Evolutionary conservation across 2,113 vertebrate genomes (phyloP).

Genomic region (Thermophis baileyi): DNA sequence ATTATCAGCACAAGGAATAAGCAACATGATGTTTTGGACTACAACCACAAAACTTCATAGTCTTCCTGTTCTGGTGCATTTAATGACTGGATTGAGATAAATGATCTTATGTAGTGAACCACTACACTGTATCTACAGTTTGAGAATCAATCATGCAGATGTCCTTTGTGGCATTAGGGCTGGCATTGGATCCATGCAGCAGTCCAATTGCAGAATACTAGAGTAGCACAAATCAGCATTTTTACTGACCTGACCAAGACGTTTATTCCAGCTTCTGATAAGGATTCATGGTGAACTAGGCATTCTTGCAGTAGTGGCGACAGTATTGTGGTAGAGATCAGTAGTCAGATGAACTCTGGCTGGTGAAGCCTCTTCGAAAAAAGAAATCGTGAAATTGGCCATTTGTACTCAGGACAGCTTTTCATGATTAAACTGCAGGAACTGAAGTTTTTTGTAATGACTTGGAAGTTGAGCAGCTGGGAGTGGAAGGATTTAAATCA

Average conservation of each 20-base stretch:
- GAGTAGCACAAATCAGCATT: neutral
- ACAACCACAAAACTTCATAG: neutral
- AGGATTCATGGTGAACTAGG: neutral
- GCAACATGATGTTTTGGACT: neutral
- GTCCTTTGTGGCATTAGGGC: neutral
- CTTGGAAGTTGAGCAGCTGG: neutral
- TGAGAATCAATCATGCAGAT: neutral
- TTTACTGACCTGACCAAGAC: neutral
- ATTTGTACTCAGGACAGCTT: neutral
- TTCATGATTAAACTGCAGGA: neutral
- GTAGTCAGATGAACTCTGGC: neutral
- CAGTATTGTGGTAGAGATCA: neutral
- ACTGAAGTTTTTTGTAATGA: neutral
- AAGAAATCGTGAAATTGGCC: neutral
- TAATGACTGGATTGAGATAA: neutral
- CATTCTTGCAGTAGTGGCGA: neutral
- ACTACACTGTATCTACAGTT: neutral
- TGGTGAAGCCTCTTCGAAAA: neutral
- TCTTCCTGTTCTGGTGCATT: neutral
- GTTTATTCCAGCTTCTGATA: neutral
- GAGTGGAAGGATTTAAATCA: neutral
- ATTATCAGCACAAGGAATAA: neutral
- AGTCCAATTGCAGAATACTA: neutral
- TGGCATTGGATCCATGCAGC: neutral
- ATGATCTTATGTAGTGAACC: neutral